Evolutionary conservation across 2,113 vertebrate species (phyloP).

Genomic region (Hippocampus abdominalis): DNA sequence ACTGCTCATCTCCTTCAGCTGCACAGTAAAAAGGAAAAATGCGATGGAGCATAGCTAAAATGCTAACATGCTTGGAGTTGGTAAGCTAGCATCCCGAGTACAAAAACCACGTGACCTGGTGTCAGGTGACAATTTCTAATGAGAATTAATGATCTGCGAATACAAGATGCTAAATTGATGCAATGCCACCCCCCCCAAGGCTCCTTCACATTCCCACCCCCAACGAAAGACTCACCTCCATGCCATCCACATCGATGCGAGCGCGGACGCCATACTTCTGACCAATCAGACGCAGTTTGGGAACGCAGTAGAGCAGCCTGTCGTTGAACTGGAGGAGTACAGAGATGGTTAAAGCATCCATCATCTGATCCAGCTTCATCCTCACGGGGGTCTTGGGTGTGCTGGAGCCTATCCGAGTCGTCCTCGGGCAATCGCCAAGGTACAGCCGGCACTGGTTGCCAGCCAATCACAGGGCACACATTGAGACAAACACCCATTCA

Average conservation of each 20-base stretch:
- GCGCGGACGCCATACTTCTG: slow-evolving; percentile 88
- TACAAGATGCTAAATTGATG: too few species aligned
- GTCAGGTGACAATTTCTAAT: background rate
- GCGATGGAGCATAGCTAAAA: background rate
- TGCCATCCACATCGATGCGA: slow-evolving; percentile 87
- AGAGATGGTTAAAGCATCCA: background rate
- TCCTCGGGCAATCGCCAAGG: too few species aligned
- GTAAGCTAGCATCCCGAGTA: background rate
- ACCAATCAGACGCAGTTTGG: slow-evolving; percentile 86
- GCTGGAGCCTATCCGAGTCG: too few species aligned
- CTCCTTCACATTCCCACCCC: too few species aligned
- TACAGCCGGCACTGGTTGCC: too few species aligned
- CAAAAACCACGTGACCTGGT: background rate
- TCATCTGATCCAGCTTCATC: too few species aligned
- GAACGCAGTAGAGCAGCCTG: slow-evolving; percentile 87
- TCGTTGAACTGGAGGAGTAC: slow-evolving; percentile 80
- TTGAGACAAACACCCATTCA: too few species aligned
- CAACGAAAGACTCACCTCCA: slow-evolving; percentile 77
- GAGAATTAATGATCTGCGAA: background rate
- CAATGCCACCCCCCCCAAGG: too few species aligned
- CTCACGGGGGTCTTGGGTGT: too few species aligned
- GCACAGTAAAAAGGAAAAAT: background rate
- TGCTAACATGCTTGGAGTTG: background rate
- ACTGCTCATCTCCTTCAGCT: slow-evolving; percentile 86
- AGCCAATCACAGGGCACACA: too few species aligned